phyloP scores from a whole-genome alignment of 2,113 vertebrate genomes.

The Mola mola region DNA sequence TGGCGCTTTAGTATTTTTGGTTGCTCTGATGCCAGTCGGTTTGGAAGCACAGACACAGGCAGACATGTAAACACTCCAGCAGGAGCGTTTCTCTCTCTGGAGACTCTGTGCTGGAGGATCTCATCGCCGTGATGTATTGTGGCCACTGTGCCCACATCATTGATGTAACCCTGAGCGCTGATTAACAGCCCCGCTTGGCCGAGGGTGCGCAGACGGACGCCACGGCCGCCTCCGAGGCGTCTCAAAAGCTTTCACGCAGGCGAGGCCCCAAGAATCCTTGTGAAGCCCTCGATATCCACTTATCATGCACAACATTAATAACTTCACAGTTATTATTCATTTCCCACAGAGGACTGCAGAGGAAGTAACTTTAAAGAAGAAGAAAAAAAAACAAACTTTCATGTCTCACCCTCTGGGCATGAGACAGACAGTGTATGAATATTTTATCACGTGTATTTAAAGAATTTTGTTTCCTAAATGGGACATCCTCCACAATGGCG shows the following conservation, averaged over 20 bases:
- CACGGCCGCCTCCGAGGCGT: constrained; percentile 13
- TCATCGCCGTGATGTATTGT: no score
- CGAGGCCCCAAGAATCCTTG: constrained; percentile 32
- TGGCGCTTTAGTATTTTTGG: no score
- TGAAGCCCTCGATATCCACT: constrained; percentile 46
- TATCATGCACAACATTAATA: constrained; percentile 50
- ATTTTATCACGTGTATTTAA: constrained; percentile 64
- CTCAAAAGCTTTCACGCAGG: constrained; percentile 28
- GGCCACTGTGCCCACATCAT: constrained; percentile 40
- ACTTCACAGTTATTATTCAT: constrained; percentile 35
- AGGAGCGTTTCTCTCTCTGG: constrained; percentile 1
- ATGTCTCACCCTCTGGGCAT: constrained; percentile 43
- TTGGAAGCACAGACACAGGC: neutral
- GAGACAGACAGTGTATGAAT: constrained; percentile 50
- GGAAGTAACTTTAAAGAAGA: constrained; percentile 41
- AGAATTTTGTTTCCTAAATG: constrained; percentile 52
- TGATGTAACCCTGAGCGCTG: constrained; percentile 59
- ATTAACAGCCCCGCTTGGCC: constrained; percentile 56
- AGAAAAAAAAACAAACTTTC: no score
- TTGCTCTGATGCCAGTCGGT: no score
- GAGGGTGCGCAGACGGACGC: constrained; percentile 10
- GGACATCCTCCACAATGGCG: constrained; percentile 46
- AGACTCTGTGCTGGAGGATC: constrained; percentile 7
- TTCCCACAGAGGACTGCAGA: constrained; percentile 21
- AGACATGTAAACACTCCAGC: neutral